Evolutionary conservation across 2,113 vertebrate genomes (phyloP).

Genomic region (Dendropsophus ebraccatus): DNA sequence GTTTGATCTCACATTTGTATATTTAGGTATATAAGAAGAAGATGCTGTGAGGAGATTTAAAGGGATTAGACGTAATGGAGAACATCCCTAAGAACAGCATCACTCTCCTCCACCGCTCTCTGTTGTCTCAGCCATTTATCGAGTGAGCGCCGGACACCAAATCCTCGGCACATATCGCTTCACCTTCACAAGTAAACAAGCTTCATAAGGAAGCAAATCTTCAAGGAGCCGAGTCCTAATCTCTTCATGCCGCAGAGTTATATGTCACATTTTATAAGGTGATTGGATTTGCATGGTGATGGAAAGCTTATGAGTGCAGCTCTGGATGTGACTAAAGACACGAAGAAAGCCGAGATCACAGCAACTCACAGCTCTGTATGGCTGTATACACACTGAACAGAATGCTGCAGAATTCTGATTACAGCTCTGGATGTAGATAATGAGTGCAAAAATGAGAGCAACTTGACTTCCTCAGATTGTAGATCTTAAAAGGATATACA

Average conservation of each 20-base stretch:
- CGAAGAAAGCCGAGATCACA: not conserved
- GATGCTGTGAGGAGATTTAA: slow-evolving; percentile 51
- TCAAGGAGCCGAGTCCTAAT: not conserved
- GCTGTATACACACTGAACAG: no score
- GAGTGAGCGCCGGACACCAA: slow-evolving; percentile 27
- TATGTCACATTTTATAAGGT: not conserved
- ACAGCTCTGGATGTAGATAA: no score
- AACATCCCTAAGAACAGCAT: slow-evolving; percentile 35
- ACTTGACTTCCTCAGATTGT: no score
- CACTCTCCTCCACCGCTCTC: not conserved
- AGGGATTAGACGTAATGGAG: slow-evolving; percentile 44
- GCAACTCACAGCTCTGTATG: not conserved
- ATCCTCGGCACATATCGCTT: slow-evolving; percentile 22
- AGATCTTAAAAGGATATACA: no score
- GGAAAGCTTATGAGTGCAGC: no score
- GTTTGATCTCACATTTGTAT: slow-evolving; percentile 53
- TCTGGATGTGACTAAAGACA: not conserved
- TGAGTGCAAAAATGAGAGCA: no score
- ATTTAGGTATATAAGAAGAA: slow-evolving; percentile 33
- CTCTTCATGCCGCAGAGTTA: slow-evolving; percentile 6
- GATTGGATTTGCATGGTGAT: not conserved
- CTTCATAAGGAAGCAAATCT: slow-evolving; percentile 28
- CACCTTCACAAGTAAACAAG: not conserved
- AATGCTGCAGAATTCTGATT: no score
- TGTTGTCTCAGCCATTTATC: slow-evolving; percentile 32